Evolutionary conservation across 1,140 invertebrate species (phyloP).

Genomic region (Leptestheria dahalacensis): DNA sequence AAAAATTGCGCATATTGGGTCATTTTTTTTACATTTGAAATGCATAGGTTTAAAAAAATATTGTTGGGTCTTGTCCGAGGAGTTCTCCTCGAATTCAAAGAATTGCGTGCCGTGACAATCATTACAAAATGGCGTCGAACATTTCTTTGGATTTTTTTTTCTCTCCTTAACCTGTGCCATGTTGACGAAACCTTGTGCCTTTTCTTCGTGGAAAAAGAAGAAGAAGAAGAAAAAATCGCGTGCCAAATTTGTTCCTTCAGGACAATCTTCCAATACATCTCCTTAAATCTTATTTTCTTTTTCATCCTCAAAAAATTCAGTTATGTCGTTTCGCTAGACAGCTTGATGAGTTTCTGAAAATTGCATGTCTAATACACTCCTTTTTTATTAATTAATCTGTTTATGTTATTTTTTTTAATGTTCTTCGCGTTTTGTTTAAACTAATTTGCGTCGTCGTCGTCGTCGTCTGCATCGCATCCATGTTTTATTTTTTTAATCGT

Average conservation of each 20-base stretch:
- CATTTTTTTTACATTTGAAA: neutral
- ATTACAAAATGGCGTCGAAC: neutral
- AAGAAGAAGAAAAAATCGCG: neutral
- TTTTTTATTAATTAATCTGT: too few species aligned
- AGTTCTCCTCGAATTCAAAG: neutral
- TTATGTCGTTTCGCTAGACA: too few species aligned
- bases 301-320: too few species aligned
- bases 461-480: neutral
- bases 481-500: too few species aligned
- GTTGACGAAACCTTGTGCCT: too few species aligned
- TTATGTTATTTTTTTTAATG: neutral
- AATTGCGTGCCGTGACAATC: constrained; percentile 1
- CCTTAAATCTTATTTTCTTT: too few species aligned
- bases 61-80: too few species aligned
- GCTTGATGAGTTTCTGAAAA: neutral
- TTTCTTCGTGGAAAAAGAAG: too few species aligned
- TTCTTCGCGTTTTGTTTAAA: neutral
- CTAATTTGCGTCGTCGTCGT: neutral
- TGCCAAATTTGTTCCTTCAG: neutral
- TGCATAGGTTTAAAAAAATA: neutral
- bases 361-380: neutral
- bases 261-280: neutral
- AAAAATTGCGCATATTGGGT: neutral
- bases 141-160: too few species aligned
- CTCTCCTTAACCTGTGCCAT: too few species aligned